phyloP scores from a whole-genome alignment of 2,113 vertebrate genomes.

The Sardina pilchardus region DNA sequence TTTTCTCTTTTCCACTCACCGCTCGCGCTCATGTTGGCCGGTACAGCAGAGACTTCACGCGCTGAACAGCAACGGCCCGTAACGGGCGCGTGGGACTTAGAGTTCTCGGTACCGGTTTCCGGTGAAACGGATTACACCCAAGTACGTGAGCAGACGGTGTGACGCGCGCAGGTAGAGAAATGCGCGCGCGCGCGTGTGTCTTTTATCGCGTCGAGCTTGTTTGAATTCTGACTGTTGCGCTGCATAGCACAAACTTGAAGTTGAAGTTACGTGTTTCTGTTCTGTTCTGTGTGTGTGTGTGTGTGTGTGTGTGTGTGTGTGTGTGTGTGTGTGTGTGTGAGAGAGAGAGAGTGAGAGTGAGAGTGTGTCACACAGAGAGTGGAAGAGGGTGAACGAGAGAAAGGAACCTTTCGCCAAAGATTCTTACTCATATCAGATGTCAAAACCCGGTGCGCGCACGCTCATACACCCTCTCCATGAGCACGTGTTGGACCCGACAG shows the following conservation, averaged over 20 bases:
- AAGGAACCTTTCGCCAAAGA: too few relatives aligned
- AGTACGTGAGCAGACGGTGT: not conserved
- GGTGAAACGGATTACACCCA: not conserved
- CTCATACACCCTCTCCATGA: too few relatives aligned
- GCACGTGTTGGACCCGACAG: too few relatives aligned
- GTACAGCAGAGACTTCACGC: not conserved
- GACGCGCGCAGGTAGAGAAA: not conserved
- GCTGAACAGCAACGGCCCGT: not conserved
- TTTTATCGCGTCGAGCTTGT: too few relatives aligned
- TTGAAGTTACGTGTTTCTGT: too few relatives aligned
- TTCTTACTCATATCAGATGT: too few relatives aligned
- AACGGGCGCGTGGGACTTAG: not conserved
- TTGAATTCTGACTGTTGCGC: too few relatives aligned
- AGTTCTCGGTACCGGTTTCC: not conserved
- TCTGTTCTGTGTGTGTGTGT: too few relatives aligned
- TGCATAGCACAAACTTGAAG: too few relatives aligned
- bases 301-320: constrained; percentile 1
- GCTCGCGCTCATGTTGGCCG: not conserved
- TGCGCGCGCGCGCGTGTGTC: not conserved
- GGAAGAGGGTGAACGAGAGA: not conserved
- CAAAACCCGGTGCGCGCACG: too few relatives aligned
- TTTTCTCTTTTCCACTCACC: not conserved
- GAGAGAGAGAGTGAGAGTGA: not conserved
- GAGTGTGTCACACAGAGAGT: not conserved
- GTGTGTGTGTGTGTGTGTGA: too few relatives aligned